These are phyloP conservation scores for Balaeniceps rex DNA, from an alignment of 2,113 vertebrate genomes.

Conservation along the genomic window DNA sequence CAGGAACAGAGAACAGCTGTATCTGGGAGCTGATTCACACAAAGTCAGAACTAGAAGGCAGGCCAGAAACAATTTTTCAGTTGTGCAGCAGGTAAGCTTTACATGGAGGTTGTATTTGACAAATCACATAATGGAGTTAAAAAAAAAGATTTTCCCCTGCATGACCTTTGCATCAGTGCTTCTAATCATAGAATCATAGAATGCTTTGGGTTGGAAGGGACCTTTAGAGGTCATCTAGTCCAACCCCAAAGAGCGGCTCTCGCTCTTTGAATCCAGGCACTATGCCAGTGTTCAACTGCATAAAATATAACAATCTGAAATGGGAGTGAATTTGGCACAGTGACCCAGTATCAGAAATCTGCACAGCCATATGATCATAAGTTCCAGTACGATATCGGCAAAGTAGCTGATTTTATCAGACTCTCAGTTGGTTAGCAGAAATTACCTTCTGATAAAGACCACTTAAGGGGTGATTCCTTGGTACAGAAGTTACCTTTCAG, in stretches of 20 bases:
- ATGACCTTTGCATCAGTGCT: background rate
- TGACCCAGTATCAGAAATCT: background rate
- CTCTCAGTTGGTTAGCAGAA: background rate
- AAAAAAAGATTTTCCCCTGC: background rate
- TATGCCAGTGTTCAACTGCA: background rate
- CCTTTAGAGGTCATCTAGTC: too few species aligned
- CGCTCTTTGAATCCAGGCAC: background rate
- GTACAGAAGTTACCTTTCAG: background rate
- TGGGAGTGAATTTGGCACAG: background rate
- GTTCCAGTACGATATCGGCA: background rate
- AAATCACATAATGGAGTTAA: background rate
- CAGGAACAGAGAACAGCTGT: slow-evolving; percentile 86
- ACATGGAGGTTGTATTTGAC: background rate
- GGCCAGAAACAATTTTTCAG: slow-evolving; percentile 93
- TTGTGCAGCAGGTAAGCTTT: slow-evolving; percentile 90
- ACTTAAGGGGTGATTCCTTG: background rate
- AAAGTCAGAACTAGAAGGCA: slow-evolving; percentile 90
- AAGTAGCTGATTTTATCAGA: background rate
- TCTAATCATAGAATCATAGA: too few species aligned
- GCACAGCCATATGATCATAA: background rate
- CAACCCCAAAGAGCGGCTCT: too few species aligned
- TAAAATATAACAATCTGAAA: background rate
- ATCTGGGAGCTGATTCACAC: slow-evolving; percentile 97
- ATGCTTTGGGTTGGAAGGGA: too few species aligned
- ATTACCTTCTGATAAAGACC: background rate